Evolutionary conservation across 2,888 invertebrate species (phyloP).

Genomic region (Phortica okadai): DNA sequence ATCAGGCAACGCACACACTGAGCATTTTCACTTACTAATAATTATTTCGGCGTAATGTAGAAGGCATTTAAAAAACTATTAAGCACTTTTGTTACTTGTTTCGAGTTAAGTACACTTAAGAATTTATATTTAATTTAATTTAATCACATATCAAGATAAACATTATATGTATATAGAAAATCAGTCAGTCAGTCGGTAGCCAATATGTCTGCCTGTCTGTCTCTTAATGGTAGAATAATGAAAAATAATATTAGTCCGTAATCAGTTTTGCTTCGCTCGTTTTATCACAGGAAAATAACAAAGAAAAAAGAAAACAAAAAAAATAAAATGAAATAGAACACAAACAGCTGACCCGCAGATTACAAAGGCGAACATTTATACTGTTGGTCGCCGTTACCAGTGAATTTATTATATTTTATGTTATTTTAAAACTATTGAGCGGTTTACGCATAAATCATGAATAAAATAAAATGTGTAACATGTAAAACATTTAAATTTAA

Average conservation of each 20-base stretch:
- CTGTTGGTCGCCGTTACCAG: background rate
- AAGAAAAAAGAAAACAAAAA: background rate
- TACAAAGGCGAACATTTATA: background rate
- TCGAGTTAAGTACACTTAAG: conserved; percentile 17
- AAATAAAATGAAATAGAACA: background rate
- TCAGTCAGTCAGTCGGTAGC: conserved; percentile 9
- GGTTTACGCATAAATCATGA: background rate
- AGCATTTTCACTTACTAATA: background rate
- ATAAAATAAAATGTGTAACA: background rate
- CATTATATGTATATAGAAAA: background rate
- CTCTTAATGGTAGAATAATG: background rate
- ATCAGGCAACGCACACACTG: background rate
- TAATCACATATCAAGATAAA: conserved; percentile 20
- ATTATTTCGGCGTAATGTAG: no score
- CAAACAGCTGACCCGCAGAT: conserved; percentile 14
- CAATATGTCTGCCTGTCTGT: background rate
- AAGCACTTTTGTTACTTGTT: conserved; percentile 15
- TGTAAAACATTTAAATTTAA: background rate
- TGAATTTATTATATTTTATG: no score
- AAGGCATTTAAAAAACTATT: background rate
- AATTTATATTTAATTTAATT: conserved; percentile 12
- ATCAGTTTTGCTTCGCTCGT: background rate
- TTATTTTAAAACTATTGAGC: no score
- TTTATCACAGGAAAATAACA: conserved; percentile 12
- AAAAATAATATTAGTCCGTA: background rate